Evolutionary conservation across 2,797 vertebrate genomes (phyloP), one percentile per base, ranked within the genome.

Genomic region (Epinephelus malabaricus): DNA sequence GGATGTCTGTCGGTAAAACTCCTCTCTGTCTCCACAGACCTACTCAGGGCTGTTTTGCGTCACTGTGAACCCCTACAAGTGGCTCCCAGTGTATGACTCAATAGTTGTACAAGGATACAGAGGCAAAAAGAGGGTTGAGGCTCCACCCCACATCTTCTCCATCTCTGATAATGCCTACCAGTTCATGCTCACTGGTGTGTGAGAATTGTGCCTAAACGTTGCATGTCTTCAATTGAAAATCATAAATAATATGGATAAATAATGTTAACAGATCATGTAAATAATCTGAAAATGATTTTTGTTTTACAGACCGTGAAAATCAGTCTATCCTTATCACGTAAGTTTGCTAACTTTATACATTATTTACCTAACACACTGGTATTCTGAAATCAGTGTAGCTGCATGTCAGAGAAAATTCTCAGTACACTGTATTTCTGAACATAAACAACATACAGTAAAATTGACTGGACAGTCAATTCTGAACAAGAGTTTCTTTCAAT

Each of bases 301-400:
- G n/a, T 65, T 38, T 59, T 78, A 64, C 94, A 98, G 97, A 98
- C 83, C 94, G 97, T 0, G 97, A 98, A 87, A 98, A 97, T 88
- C 97, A 98, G 95, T 98, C 97, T 0, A 96, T 98, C 93, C 93
- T 98, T 69, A 98, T 98, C 82, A 98, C 97, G 97, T 97, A 96
- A 23, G 97, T 84, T 40, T 38, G 25, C 9, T 10, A 51, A 17
- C 63, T 62, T 69, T 47, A 25, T 17, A 14, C 15, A 45, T 55
- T 0, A 27, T 46, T 64, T 1, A 10, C 2, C 4, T 7, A 54
- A 27, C 13, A 49, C 15, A 55, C 12, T 34, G 56, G 4, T 34
- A 65, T 10, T 14, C 23, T 75, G 47, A 53, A 47, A 65, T 69
- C 7, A 34, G 9, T 25, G 4, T 47, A 23, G 19, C 10, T 71